phyloP scores from a whole-genome alignment of 2,113 vertebrate genomes.

The Leucosticte australis region DNA sequence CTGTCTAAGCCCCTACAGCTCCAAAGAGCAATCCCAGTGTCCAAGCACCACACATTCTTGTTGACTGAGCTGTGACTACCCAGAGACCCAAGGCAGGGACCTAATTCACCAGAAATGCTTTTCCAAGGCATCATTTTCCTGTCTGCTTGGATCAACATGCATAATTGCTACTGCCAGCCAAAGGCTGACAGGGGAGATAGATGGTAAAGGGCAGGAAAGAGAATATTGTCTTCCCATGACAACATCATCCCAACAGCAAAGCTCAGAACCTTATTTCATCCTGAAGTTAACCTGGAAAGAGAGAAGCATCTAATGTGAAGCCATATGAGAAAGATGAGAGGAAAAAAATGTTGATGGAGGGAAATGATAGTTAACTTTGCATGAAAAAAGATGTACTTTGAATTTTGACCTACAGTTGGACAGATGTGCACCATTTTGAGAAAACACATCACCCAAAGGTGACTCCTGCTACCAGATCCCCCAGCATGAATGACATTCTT shows the following conservation, averaged over 20 bases:
- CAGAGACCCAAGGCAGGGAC: neutral
- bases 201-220: neutral
- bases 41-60: neutral
- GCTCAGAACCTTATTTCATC: neutral
- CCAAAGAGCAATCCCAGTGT: neutral
- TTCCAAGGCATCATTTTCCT: neutral
- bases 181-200: neutral
- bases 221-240: neutral
- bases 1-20: neutral
- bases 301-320: neutral
- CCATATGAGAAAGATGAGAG: neutral
- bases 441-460: neutral
- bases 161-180: neutral
- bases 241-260: neutral
- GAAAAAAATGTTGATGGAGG: neutral
- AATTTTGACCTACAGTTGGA: neutral
- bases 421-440: neutral
- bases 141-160: neutral
- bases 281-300: neutral
- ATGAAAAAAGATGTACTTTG: neutral
- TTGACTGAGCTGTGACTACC: neutral
- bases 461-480: neutral
- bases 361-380: neutral
- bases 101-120: neutral
- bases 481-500: neutral